A percentile compares a stretch with the other conserved stretches of the same genome.
These are phyloP conservation scores for Polyommatus icarus DNA, from an alignment of 2,888 invertebrate genomes.

Conservation along the genomic window DNA sequence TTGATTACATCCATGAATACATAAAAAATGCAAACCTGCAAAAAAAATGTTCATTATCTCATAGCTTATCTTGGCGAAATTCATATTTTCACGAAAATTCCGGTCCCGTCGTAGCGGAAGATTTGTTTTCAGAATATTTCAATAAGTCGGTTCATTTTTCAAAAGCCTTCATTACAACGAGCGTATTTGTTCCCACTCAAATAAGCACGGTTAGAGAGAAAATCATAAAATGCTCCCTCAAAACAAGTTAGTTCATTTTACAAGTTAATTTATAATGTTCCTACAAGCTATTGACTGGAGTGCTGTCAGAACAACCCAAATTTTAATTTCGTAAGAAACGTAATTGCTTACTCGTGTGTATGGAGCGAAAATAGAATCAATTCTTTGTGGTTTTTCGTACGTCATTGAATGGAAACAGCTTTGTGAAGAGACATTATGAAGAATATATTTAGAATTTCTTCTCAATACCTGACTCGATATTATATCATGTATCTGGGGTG, in stretches of 20 bases:
- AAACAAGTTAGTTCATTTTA: constrained; percentile 31
- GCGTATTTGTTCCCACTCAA: constrained; percentile 33
- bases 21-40: constrained; percentile 7
- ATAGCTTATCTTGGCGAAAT: constrained; percentile 24
- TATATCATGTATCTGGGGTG: no score
- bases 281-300: not conserved
- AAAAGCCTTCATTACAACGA: constrained; percentile 35
- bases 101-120: constrained; percentile 28
- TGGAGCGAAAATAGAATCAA: not conserved
- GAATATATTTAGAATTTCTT: not conserved
- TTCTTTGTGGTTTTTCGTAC: not conserved
- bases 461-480: not conserved
- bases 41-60: constrained; percentile 26
- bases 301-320: constrained; percentile 4
- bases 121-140: constrained; percentile 34
- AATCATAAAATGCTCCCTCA: constrained; percentile 25
- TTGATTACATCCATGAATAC: not conserved
- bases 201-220: constrained; percentile 16
- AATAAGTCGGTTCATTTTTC: constrained; percentile 34
- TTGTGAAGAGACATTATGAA: not conserved
- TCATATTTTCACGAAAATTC: constrained; percentile 28
- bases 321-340: not conserved
- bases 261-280: constrained; percentile 21
- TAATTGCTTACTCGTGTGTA: not conserved
- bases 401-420: not conserved